Conservation (phyloP, 2,888 invertebrate species). For the Acronicta aceris region DNA sequence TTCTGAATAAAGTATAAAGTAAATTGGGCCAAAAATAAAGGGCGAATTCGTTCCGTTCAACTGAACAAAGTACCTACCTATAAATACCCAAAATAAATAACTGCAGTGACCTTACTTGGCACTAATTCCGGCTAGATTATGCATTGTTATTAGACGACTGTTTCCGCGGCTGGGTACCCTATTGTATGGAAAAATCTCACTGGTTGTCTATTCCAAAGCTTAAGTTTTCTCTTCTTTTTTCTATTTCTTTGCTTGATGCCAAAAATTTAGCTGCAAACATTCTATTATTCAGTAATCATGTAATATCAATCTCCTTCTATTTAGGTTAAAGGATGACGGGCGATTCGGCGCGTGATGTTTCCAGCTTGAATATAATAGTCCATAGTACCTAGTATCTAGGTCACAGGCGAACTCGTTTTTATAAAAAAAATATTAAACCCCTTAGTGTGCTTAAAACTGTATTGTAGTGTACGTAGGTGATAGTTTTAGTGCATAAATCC, state of each 20-base stretch:
- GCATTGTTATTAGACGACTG: neutral
- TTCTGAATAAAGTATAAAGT: too few relatives aligned
- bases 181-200: constrained; percentile 70
- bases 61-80: too few relatives aligned
- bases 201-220: constrained; percentile 86
- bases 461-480: constrained; percentile 47
- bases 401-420: constrained; percentile 29
- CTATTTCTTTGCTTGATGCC: constrained; percentile 86
- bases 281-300: constrained; percentile 80
- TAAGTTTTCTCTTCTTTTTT: constrained; percentile 72
- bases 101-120: neutral
- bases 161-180: neutral
- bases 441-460: constrained; percentile 44
- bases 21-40: too few relatives aligned
- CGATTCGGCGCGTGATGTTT: constrained; percentile 65
- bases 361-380: constrained; percentile 31
- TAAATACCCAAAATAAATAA: too few relatives aligned
- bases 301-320: constrained; percentile 80
- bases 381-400: constrained; percentile 54
- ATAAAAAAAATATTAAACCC: constrained; percentile 21
- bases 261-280: constrained; percentile 84
- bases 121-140: neutral
- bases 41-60: too few relatives aligned
- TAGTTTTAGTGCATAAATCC: constrained; percentile 51
- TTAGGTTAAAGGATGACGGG: constrained; percentile 80